Conservation (phyloP, 2,113 vertebrate genomes). For the Psilopsiagon aurifrons region DNA sequence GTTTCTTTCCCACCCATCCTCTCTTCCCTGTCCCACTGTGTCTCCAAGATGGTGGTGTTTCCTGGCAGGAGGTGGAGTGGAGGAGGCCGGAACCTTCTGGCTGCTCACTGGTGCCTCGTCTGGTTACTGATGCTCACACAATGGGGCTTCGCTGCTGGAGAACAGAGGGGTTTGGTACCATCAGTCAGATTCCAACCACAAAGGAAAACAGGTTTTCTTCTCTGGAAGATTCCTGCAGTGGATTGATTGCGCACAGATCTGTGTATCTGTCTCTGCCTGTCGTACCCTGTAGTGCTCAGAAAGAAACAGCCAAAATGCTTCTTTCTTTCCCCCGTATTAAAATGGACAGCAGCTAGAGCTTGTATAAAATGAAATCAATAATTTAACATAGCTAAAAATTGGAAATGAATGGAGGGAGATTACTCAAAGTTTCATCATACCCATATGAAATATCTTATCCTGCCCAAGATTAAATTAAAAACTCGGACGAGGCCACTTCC, state of each 20-base stretch:
- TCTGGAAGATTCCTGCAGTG: neutral
- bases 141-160: neutral
- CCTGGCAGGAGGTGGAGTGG: neutral
- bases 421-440: neutral
- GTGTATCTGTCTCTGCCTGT: neutral
- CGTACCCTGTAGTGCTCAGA: neutral
- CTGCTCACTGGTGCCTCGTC: neutral
- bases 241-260: neutral
- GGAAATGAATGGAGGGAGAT: neutral
- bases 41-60: neutral
- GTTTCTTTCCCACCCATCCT: neutral
- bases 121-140: accelerated
- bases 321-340: neutral
- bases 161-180: neutral
- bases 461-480: neutral
- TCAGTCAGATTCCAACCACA: neutral
- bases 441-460: neutral
- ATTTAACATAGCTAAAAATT: neutral
- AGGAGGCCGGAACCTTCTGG: neutral
- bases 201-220: neutral
- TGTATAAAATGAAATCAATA: neutral
- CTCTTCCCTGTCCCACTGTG: neutral
- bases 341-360: neutral
- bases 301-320: neutral
- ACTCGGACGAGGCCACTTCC: neutral